A percentile compares a stretch with the other conserved stretches of the same genome.
Evolutionary conservation across 2,113 vertebrate species (phyloP).

Genomic region (Plectropomus leopardus): DNA sequence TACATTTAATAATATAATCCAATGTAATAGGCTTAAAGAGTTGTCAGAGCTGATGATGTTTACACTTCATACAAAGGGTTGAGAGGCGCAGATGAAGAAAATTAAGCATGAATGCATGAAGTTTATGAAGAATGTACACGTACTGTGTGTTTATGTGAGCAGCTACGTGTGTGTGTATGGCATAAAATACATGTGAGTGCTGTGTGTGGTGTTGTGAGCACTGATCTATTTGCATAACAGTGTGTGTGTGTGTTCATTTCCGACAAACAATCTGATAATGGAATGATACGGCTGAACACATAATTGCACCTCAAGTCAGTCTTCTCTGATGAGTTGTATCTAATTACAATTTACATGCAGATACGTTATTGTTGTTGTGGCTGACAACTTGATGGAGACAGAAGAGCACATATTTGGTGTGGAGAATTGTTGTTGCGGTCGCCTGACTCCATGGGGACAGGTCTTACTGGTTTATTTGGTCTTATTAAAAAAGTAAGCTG

Average conservation of each 20-base stretch:
- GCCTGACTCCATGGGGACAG: too few species aligned
- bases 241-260: background rate
- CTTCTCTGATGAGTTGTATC: slow-evolving; percentile 9
- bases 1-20: background rate
- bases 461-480: too few species aligned
- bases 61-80: too few species aligned
- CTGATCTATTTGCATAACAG: background rate
- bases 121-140: background rate
- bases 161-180: background rate
- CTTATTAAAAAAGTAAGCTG: too few species aligned
- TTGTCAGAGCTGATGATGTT: background rate
- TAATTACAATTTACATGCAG: slow-evolving; percentile 41
- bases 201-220: background rate
- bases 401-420: too few species aligned
- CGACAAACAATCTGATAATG: slow-evolving; percentile 22
- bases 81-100: background rate
- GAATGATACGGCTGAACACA: slow-evolving; percentile 37
- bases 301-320: slow-evolving; percentile 37
- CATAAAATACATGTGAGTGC: background rate
- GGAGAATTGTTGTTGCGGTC: too few species aligned
- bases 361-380: background rate
- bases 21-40: background rate
- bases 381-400: too few species aligned
- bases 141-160: background rate
- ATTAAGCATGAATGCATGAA: background rate